Base-by-base conservation (phyloP, 1,140 invertebrate species). In the Notospermus geniculatus region DNA sequence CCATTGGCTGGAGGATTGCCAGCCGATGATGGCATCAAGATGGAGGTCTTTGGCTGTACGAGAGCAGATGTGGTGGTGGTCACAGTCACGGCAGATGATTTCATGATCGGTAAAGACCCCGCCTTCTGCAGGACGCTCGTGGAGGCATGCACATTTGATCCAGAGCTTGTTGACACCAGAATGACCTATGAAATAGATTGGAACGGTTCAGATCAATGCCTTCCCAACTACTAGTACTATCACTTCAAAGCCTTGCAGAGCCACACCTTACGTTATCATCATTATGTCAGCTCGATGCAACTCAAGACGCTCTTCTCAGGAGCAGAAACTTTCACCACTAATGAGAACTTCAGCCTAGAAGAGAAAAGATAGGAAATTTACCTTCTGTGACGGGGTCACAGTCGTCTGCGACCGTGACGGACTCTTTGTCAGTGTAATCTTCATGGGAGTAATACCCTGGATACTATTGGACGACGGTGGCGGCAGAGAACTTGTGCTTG, bases 401-500 rank as follows among this genome's bases (percentile, higher is more conserved):
- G 70, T 67, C 32, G 72, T 68, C 66, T 72, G 67, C 2, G 68
- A 63, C 22, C 71, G 60, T 5, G 70, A 69, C 19, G 77, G 75
- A 63, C 74, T 77, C 58, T 79, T 79, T 54, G 71, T 77, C 56
- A 79, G 74, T 7, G 77, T 79, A 46, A 79, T 79, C 62, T 79
- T 79, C 43, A 77, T 73, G 0, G 77, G 75, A 1, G 77, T 74
- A 2, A 76, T 64, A 19, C 66, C 65, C 19, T 70, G 61, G 5
- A 69, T 53, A 19, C 62, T 65, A 56, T 64, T 70, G 13, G 72
- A 67, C 13, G 71, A 69, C 67, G 2, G 70, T 71, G 4, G 71
- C 66, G 29, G 46, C 27, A 62, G 68, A 52, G 29, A 68, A 67
- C 70, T 62, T 74, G 72, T 5, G 72, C 70, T 5, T 7, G 32